Evolutionary conservation across 2,888 invertebrate species (phyloP), one percentile per base, ranked within the genome.

Genomic region (Phytoseiulus persimilis): DNA sequence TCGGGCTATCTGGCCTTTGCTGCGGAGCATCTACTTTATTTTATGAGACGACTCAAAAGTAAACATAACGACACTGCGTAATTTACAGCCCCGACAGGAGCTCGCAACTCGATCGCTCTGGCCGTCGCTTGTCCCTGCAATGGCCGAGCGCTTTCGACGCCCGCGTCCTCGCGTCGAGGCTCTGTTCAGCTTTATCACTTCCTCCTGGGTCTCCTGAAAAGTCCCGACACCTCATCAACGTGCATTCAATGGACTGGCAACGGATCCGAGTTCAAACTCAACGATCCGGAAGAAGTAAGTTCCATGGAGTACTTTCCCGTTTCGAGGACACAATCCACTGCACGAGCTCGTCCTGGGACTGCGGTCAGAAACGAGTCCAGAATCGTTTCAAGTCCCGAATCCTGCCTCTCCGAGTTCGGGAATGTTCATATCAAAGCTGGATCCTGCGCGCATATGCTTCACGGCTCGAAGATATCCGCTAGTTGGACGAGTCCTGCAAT

Each of bases 141-240:
- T 28, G 65, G 65, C 39, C 39, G 39, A 39, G 39, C 39, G 5
- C 28, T 65, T 11, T 65, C 87, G 87, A 32, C 18, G 23, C 33
- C 87, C 1, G 45, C 39, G 23, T n/a, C 87, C 2, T 89, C 90
- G 9, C 46, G 91, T 32, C 90, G 97, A 65, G 97, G 97, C 0
- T 96, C 96, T 0, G 94, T 97, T 28, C 97, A 98, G 92, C 93
- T 98, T 90, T 98, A 98, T 98, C 98, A 98, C 94, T 98, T 98
- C 93, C 94, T 98, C 89, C 97, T 98, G 3, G 95, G 96, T 0
- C 93, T 96, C 6, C 91, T 94, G 83, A 93, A 94, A 91, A 93
- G 93, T 91, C 93, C 93, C 2, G 91, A 92, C 11, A n/a, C 39
- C 33, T 93, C 93, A 91, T 91, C 91, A 2, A 90, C 89, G 14